Evolutionary conservation across 1,140 invertebrate genomes (phyloP).

Genomic region (Drosophila micromelanica): DNA sequence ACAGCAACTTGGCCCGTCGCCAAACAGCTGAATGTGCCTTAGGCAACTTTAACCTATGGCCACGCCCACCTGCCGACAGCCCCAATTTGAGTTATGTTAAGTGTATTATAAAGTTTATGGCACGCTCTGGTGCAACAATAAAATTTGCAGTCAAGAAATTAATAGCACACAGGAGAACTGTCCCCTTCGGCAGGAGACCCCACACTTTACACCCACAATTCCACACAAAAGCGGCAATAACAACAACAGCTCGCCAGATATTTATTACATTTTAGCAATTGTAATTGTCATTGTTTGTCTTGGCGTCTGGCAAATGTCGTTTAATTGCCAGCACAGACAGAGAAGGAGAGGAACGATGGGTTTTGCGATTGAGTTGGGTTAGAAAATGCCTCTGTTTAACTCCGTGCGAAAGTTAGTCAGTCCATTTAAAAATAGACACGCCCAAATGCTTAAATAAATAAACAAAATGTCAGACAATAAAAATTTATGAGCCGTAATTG

Average conservation of each 20-base stretch:
- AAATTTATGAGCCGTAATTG: slow-evolving; percentile 76
- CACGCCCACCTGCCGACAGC: slow-evolving; percentile 37
- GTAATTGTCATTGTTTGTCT: slow-evolving; percentile 80
- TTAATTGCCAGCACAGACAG: slow-evolving; percentile 60
- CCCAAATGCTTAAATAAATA: slow-evolving; percentile 73
- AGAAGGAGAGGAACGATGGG: neutral
- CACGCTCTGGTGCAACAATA: slow-evolving; percentile 57
- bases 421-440: slow-evolving; percentile 74
- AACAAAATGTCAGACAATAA: slow-evolving; percentile 77
- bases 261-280: slow-evolving; percentile 79
- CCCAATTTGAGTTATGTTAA: slow-evolving; percentile 49
- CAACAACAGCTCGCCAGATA: slow-evolving; percentile 47
- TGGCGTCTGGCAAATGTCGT: slow-evolving; percentile 76
- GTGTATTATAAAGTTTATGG: slow-evolving; percentile 67
- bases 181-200: slow-evolving; percentile 32
- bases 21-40: slow-evolving; percentile 3
- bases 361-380: slow-evolving; percentile 6
- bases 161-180: slow-evolving; percentile 55
- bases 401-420: slow-evolving; percentile 71
- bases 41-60: neutral
- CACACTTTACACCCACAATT: slow-evolving; percentile 38
- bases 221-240: slow-evolving; percentile 4
- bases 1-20: neutral
- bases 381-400: slow-evolving; percentile 15
- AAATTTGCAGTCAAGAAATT: slow-evolving; percentile 60